Percentiles rank a stretch among this genome's conserved stretches.
phyloP scores from a whole-genome alignment of 1,140 invertebrate species.

The Augochlora pura region DNA sequence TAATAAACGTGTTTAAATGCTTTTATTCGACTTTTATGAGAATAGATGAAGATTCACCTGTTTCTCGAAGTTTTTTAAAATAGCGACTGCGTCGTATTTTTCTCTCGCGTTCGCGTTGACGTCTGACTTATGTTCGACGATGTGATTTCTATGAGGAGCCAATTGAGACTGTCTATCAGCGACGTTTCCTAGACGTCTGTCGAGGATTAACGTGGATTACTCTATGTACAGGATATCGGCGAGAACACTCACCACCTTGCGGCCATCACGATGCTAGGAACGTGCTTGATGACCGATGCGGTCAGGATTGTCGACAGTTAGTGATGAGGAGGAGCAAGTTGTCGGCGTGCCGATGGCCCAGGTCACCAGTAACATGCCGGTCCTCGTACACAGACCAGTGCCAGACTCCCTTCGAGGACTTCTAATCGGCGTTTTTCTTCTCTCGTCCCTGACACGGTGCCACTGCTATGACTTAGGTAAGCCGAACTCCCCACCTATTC shows the following conservation, averaged over 20 bases:
- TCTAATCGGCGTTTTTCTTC: slow-evolving; percentile 63
- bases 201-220: slow-evolving; percentile 55
- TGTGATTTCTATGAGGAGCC: background rate
- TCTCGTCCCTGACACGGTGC: slow-evolving; percentile 66
- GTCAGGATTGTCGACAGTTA: slow-evolving; percentile 61
- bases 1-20: no score
- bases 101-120: no score
- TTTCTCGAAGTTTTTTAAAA: no score
- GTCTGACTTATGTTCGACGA: background rate
- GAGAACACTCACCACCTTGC: slow-evolving; percentile 54
- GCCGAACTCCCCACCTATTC: slow-evolving; percentile 21
- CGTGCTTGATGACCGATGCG: slow-evolving; percentile 62
- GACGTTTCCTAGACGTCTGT: slow-evolving; percentile 29
- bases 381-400: slow-evolving; percentile 59
- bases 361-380: slow-evolving; percentile 74
- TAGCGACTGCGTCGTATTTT: no score
- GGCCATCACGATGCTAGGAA: slow-evolving; percentile 60
- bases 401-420: slow-evolving; percentile 64
- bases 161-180: background rate
- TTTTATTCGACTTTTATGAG: no score
- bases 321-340: slow-evolving; percentile 69
- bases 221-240: slow-evolving; percentile 55
- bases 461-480: slow-evolving; percentile 71
- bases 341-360: slow-evolving; percentile 68
- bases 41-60: no score